Conservation (phyloP, 1,140 invertebrate genomes). For the Tetramorium simillimum region DNA sequence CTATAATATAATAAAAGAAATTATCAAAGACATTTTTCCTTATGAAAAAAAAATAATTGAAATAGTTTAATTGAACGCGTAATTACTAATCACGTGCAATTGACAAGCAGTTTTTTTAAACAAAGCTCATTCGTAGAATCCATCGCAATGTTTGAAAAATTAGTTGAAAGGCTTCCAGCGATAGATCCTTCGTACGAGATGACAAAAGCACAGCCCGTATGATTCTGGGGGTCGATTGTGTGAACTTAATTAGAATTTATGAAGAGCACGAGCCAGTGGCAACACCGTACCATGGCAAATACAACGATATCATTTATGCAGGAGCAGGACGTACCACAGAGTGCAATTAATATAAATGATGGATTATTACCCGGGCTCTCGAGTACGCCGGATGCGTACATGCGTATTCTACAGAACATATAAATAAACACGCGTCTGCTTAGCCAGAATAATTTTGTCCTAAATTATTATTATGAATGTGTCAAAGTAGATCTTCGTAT, state of each 20-base stretch:
- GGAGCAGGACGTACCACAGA: conserved; percentile 74
- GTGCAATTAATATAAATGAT: conserved; percentile 84
- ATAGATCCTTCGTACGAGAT: background rate
- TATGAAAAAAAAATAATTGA: conserved; percentile 12
- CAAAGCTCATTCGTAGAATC: background rate
- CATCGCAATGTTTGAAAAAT: background rate
- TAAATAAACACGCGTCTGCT: conserved; percentile 20
- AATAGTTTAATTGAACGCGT: background rate
- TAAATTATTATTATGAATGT: conserved; percentile 19
- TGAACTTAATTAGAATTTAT: conserved; percentile 84
- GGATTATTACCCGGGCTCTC: conserved; percentile 76
- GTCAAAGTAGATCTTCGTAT: background rate
- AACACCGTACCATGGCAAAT: conserved; percentile 72
- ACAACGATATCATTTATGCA: conserved; percentile 80
- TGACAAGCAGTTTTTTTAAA: background rate
- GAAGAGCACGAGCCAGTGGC: conserved; percentile 74
- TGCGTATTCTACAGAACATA: conserved; percentile 55
- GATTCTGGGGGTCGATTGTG: conserved; percentile 76
- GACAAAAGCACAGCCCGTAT: conserved; percentile 35
- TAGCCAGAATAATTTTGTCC: conserved; percentile 24
- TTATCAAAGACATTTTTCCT: background rate
- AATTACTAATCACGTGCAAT: conserved; percentile 9
- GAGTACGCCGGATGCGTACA: conserved; percentile 70
- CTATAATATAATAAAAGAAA: background rate
- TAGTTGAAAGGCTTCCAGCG: conserved; percentile 7